Conservation (phyloP, 2,113 vertebrate species). For the Rhea pennata region DNA sequence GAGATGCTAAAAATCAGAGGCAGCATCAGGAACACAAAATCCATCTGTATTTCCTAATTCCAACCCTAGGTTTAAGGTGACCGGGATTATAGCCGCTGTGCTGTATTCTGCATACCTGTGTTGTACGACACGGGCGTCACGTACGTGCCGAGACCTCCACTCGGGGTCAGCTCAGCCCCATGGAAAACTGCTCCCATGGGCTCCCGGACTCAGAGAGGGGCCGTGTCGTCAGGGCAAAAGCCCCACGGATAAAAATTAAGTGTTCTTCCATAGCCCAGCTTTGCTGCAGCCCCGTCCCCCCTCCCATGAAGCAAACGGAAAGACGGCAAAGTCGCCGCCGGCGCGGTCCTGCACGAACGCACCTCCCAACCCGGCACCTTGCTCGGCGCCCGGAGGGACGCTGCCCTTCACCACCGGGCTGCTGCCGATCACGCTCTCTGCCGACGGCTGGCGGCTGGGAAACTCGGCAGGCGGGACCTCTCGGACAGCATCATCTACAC, state of each 20-base stretch:
- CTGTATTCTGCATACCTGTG: accelerated
- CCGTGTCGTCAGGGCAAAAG: accelerated
- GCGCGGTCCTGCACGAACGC: accelerated
- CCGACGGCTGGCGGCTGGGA: not conserved
- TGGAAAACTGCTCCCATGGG: accelerated
- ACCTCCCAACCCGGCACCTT: constrained; percentile 32
- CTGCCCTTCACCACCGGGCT: accelerated
- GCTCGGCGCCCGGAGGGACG: not conserved
- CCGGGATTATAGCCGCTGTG: accelerated
- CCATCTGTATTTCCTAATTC: not conserved
- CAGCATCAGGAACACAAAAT: not conserved
- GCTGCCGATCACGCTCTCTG: not conserved
- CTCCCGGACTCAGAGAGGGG: accelerated
- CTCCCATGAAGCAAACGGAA: accelerated
- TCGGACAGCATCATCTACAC: not conserved
- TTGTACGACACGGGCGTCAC: accelerated
- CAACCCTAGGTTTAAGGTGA: accelerated
- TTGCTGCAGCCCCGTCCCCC: not conserved
- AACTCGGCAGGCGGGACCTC: not conserved
- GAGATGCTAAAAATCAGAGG: accelerated
- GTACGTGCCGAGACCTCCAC: accelerated
- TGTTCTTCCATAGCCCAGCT: not conserved
- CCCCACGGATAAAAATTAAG: not conserved
- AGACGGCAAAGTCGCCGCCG: accelerated
- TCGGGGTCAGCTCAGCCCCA: not conserved